Base-by-base conservation (phyloP, 2,888 invertebrate species). In the Drosophila prolongata region DNA sequence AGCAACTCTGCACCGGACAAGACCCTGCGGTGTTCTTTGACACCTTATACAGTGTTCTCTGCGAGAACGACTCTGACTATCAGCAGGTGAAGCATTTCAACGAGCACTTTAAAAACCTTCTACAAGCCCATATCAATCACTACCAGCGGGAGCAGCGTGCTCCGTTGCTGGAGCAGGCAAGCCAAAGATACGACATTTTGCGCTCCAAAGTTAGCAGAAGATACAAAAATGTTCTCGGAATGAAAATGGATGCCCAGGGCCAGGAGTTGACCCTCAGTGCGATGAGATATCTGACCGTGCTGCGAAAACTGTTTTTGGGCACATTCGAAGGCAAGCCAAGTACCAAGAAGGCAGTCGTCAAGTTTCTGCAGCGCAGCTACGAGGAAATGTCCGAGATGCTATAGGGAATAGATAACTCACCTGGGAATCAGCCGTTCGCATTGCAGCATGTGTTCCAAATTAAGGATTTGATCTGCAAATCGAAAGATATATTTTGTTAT, bases 381-480 rank as follows among this genome's bases (percentile, higher is more conserved):
- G 43, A 77, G 27, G 59, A 87, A 50, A 49, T 89, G 55, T 52
- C 69, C 54, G 49, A 58, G 10, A 34, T 50, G 70, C 0, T 64
- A 6, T 76, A 52, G 40, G 14, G 2, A 1, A 24, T 4, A 5
- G 5, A 1, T 4, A 11, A 14, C 68, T 75, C 77, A 90, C 90
- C 90, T 78, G 54, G 89, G 86, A 69, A 89, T 84, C 14, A 81
- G 75, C 13, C 86, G 80, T 47, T 90, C 90, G 43, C 89, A 80
- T 55, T 86, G 89, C 30, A 90, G 52, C 67, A 89, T 77, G 74
- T 89, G 85, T 65, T 90, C 90, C 50, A 90, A 74, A 66, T 80
- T 90, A 38, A 81, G 76, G 13, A 87, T 84, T 82, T 90, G 90
- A 85, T 90, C 90, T 90, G 78, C 6, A 88, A 89, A 44, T 56